These are phyloP conservation scores for Acromyrmex heyeri DNA, from an alignment of 1,140 invertebrate genomes.

Conservation along the genomic window DNA sequence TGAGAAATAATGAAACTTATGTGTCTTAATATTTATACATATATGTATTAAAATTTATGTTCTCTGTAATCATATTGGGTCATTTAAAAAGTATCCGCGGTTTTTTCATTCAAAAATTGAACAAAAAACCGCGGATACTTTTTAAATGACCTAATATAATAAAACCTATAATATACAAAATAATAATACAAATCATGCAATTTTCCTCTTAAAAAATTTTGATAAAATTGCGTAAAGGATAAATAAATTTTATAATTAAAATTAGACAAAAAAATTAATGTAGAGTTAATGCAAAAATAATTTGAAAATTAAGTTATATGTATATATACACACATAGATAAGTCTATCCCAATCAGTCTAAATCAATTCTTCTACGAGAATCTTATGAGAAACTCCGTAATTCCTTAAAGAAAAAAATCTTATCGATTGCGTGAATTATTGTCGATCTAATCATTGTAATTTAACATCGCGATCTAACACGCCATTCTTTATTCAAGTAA, in stretches of 20 bases:
- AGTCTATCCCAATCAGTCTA: not conserved
- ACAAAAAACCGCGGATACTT: too few relatives aligned
- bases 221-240: not conserved
- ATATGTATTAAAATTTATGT: not conserved
- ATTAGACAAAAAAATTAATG: not conserved
- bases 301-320: not conserved
- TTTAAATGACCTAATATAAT: not conserved
- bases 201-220: not conserved
- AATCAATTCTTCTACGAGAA: not conserved
- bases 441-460: slow-evolving; percentile 29
- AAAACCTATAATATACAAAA: slow-evolving; percentile 1
- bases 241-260: slow-evolving; percentile 3
- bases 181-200: not conserved
- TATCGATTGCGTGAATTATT: not conserved
- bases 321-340: not conserved
- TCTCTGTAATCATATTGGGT: too few relatives aligned
- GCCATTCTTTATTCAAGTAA: not conserved
- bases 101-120: too few relatives aligned
- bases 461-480: not conserved
- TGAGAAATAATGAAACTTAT: not conserved
- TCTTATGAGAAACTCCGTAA: not conserved
- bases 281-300: not conserved
- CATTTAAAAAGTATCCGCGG: too few relatives aligned
- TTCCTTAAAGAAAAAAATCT: not conserved
- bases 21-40: not conserved